phyloP scores from a whole-genome alignment of 2,113 vertebrate genomes.

The Carettochelys insculpta region DNA sequence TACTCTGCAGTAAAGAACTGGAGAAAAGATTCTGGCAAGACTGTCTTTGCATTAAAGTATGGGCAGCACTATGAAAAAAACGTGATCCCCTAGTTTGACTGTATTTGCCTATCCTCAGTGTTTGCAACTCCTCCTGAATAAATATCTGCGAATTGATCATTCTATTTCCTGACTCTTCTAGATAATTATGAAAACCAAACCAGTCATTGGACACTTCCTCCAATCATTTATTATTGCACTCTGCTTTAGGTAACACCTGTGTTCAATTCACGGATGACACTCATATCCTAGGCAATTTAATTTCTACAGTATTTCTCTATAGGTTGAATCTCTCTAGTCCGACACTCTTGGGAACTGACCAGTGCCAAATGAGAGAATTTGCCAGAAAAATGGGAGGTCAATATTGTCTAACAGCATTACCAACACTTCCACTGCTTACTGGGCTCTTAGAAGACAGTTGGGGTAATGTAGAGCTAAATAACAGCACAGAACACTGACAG shows the following conservation, averaged over 20 bases:
- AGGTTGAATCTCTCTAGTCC: background rate
- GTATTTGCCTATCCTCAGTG: background rate
- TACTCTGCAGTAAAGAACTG: background rate
- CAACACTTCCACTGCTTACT: too few relatives aligned
- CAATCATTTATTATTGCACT: background rate
- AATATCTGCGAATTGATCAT: background rate
- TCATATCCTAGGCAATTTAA: background rate
- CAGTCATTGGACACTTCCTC: background rate
- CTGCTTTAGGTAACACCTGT: background rate
- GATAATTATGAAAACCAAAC: background rate
- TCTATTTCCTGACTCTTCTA: background rate
- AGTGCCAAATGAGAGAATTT: too few relatives aligned
- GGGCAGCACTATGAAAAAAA: background rate
- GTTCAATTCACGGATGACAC: background rate
- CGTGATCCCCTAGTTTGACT: rapidly evolving
- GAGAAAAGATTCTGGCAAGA: background rate
- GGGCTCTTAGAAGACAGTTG: too few relatives aligned
- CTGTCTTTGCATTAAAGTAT: rapidly evolving
- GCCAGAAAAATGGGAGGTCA: too few relatives aligned
- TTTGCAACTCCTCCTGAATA: conserved; percentile 8
- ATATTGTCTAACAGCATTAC: too few relatives aligned
- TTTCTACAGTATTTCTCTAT: conserved; percentile 3
- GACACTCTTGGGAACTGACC: too few relatives aligned
- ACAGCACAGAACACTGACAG: too few relatives aligned
- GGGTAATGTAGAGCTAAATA: too few relatives aligned